Evolutionary conservation across 2,113 vertebrate genomes (phyloP).

Genomic region (Cinclus cinclus): DNA sequence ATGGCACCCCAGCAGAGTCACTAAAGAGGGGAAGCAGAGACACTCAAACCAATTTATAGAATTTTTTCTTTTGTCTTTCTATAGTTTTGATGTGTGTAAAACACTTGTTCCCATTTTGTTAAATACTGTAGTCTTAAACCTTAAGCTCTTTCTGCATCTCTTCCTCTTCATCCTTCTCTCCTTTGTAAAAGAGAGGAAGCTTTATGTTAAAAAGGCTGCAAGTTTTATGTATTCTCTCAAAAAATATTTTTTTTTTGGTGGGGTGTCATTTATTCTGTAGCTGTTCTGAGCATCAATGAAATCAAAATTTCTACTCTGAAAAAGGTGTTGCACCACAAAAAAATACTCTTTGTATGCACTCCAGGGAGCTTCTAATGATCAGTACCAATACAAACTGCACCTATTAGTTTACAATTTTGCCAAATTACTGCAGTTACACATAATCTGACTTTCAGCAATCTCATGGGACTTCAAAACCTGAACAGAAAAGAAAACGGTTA

Average conservation of each 20-base stretch:
- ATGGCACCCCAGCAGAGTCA: neutral
- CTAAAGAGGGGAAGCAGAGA: neutral
- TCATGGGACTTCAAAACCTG: neutral
- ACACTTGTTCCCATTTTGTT: neutral
- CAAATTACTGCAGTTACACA: neutral
- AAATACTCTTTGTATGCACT: neutral
- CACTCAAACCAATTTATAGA: neutral
- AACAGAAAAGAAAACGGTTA: neutral
- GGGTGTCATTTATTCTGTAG: neutral
- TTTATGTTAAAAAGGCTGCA: neutral
- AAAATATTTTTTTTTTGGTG: neutral
- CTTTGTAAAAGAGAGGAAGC: neutral
- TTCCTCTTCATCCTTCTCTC: neutral
- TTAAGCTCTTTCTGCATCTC: neutral
- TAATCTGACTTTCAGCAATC: neutral
- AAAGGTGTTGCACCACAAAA: neutral
- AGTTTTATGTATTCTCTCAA: neutral
- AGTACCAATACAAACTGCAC: neutral
- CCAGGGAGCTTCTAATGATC: neutral
- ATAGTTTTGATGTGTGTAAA: neutral
- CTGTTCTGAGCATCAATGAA: neutral
- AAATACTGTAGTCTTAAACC: neutral
- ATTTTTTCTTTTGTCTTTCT: neutral
- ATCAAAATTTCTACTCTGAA: neutral
- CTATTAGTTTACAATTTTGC: neutral